Conservation (phyloP, 2,797 vertebrate genomes). For the Gephyroberyx darwinii region DNA sequence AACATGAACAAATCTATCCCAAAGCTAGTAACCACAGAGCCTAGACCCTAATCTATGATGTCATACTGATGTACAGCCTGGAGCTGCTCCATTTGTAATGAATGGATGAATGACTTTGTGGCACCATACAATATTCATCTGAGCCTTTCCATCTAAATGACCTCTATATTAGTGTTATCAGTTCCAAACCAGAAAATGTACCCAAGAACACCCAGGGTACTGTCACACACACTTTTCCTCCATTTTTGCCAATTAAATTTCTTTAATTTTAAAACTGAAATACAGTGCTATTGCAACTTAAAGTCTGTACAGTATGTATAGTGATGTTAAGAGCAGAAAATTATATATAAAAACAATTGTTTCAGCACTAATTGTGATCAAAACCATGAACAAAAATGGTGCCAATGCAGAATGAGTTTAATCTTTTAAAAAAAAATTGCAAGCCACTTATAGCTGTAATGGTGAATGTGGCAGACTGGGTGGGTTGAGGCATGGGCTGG, state of each 20-base stretch:
- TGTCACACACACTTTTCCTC: conserved; percentile 21
- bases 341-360: neutral
- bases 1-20: conserved; percentile 39
- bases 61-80: conserved; percentile 54
- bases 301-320: conserved; percentile 31
- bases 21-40: conserved; percentile 48
- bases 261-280: conserved; percentile 29
- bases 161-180: conserved; percentile 58
- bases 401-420: conserved; percentile 14
- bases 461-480: neutral
- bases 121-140: conserved; percentile 41
- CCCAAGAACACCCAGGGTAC: conserved; percentile 35
- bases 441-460: neutral
- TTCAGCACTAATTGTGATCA: conserved; percentile 13
- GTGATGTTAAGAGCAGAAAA: conserved; percentile 12
- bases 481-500: too few species aligned
- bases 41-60: conserved; percentile 55
- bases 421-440: conserved; percentile 9
- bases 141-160: conserved; percentile 56
- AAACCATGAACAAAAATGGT: conserved; percentile 22
- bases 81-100: conserved; percentile 55
- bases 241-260: conserved; percentile 16
- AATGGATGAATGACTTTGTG: conserved; percentile 40
- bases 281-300: conserved; percentile 28
- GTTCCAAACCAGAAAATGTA: conserved; percentile 44